phyloP scores from a whole-genome alignment of 2,113 vertebrate genomes.

The Nerophis ophidion region DNA sequence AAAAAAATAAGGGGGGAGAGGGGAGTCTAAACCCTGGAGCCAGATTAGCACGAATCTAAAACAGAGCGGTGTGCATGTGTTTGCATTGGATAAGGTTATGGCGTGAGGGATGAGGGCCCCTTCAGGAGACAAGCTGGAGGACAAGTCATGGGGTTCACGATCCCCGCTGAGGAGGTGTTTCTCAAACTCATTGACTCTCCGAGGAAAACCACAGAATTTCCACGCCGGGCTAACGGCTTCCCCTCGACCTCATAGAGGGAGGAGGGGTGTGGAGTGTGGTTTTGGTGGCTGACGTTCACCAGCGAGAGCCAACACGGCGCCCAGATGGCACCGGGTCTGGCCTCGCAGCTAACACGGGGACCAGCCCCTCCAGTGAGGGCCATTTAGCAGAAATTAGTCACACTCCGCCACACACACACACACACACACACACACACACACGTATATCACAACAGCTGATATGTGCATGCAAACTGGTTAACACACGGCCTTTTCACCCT shows the following conservation, averaged over 20 bases:
- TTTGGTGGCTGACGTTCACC: constrained; percentile 52
- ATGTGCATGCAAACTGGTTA: constrained; percentile 37
- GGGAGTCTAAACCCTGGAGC: constrained; percentile 19
- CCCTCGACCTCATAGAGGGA: constrained; percentile 38
- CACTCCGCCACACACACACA: constrained; percentile 48
- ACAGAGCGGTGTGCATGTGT: constrained; percentile 48
- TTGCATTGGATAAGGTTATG: constrained; percentile 46
- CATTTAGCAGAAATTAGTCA: constrained; percentile 64
- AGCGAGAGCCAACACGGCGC: constrained; percentile 50
- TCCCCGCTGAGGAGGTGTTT: constrained; percentile 33
- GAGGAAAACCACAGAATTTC: constrained; percentile 41
- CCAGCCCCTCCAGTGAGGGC: constrained; percentile 51
- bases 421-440: constrained; percentile 36
- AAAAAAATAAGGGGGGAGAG: neutral
- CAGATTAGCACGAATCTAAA: constrained; percentile 58
- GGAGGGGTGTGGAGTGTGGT: constrained; percentile 4
- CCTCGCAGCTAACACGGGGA: constrained; percentile 45
- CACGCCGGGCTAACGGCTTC: constrained; percentile 32
- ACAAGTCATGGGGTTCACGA: constrained; percentile 29
- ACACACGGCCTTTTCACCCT: constrained; percentile 16
- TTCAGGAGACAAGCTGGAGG: constrained; percentile 35
- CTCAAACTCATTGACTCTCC: constrained; percentile 31
- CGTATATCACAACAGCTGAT: constrained; percentile 31
- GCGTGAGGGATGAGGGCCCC: constrained; percentile 32
- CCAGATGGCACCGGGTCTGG: constrained; percentile 61